phyloP scores from a whole-genome alignment of 2,888 invertebrate species.

The Oxytorus armatus region DNA sequence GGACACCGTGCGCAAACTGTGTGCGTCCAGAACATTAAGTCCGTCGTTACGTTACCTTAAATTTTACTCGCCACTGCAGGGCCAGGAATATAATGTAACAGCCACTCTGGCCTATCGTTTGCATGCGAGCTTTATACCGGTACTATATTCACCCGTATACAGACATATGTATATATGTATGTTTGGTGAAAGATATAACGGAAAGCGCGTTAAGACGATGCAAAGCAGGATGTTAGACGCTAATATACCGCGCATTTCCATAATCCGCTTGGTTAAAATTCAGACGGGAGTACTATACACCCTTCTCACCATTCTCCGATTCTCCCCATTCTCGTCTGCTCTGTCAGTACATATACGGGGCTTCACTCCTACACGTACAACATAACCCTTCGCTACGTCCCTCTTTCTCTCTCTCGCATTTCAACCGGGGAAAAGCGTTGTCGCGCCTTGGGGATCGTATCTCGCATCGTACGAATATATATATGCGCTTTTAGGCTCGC shows the following conservation, averaged over 20 bases:
- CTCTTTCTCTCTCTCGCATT: constrained; percentile 16
- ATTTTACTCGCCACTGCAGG: constrained; percentile 38
- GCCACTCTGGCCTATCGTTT: constrained; percentile 32
- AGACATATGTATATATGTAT: constrained; percentile 28
- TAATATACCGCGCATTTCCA: constrained; percentile 69
- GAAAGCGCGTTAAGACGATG: constrained; percentile 67
- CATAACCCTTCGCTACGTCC: neutral
- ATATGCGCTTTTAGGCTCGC: constrained; percentile 52
- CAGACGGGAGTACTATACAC: constrained; percentile 64
- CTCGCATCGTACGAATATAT: constrained; percentile 50
- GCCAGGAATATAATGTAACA: constrained; percentile 22
- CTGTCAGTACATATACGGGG: constrained; percentile 28
- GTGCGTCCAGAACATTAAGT: constrained; percentile 53
- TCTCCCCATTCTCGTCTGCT: constrained; percentile 51
- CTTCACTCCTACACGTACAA: constrained; percentile 32
- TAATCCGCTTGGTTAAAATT: constrained; percentile 70
- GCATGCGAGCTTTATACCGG: constrained; percentile 18
- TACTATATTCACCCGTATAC: neutral
- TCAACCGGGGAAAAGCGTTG: constrained; percentile 38
- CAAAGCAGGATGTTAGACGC: constrained; percentile 70
- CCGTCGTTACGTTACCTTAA: constrained; percentile 55
- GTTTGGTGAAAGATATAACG: constrained; percentile 49
- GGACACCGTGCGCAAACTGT: constrained; percentile 44
- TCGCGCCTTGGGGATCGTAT: constrained; percentile 49
- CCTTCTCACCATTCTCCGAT: constrained; percentile 43